phyloP scores from a whole-genome alignment of 2,797 vertebrate species.

The Lepilemur ruficaudatus region DNA sequence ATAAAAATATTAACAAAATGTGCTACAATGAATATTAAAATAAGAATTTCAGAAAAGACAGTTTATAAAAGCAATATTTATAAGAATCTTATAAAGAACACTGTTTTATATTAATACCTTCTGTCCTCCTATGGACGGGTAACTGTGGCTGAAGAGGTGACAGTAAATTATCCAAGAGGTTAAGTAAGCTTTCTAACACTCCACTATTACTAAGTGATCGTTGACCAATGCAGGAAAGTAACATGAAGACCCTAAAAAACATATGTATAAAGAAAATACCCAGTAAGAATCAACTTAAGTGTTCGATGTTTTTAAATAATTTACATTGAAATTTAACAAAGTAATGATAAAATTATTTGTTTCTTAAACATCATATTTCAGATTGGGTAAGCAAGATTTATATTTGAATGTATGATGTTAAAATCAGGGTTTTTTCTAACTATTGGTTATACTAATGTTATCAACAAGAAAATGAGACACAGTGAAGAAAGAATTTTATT shows the following conservation, averaged over 20 bases:
- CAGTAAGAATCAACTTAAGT: not conserved
- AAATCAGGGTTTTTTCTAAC: not conserved
- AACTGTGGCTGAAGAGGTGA: constrained; percentile 94
- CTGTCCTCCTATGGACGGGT: constrained; percentile 89
- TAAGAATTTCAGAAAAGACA: not conserved
- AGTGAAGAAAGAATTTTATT: not conserved
- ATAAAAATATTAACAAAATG: constrained; percentile 8
- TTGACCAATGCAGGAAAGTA: constrained; percentile 99
- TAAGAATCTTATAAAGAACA: not conserved
- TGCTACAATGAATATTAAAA: not conserved
- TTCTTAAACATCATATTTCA: not conserved
- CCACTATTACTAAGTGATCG: constrained; percentile 98
- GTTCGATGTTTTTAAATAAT: not conserved
- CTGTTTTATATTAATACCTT: constrained; percentile 87
- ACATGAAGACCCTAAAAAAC: constrained; percentile 95
- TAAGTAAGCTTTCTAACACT: constrained; percentile 96
- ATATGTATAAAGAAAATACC: not conserved
- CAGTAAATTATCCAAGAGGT: constrained; percentile 95
- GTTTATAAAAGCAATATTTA: not conserved
- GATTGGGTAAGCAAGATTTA: not conserved
- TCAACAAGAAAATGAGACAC: not conserved
- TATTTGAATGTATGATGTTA: not conserved
- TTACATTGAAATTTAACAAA: not conserved
- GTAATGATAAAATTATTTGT: not conserved
- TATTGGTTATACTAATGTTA: constrained; percentile 9